Conservation (phyloP, 1,140 invertebrate species). For the Diachasmimorpha longicaudata region DNA sequence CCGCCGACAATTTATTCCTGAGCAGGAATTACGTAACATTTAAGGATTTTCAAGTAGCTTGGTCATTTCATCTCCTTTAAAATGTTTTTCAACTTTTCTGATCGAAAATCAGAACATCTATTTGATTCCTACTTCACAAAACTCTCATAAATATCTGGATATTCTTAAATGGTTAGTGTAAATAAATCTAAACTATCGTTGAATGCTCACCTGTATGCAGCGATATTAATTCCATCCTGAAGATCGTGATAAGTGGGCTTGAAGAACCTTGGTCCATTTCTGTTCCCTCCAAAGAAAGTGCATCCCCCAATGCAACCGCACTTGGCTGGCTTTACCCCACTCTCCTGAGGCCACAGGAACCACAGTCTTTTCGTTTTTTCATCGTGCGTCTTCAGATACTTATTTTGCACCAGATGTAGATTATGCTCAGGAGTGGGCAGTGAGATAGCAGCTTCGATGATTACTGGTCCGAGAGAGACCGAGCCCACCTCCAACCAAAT, state of each 20-base stretch:
- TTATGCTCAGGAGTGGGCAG: conserved; percentile 76
- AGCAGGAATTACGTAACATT: no score
- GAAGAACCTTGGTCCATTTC: conserved; percentile 86
- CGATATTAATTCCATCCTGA: conserved; percentile 82
- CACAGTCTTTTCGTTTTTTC: conserved; percentile 85
- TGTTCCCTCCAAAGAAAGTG: conserved; percentile 90
- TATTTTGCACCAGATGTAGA: conserved; percentile 79
- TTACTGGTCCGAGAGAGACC: conserved; percentile 86
- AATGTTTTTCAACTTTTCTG: no score
- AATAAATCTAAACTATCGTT: not conserved
- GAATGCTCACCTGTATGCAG: conserved; percentile 69
- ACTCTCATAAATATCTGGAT: no score
- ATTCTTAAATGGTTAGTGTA: no score
- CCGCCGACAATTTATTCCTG: no score
- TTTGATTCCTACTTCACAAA: no score
- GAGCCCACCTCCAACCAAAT: conserved; percentile 93
- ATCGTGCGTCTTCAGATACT: conserved; percentile 86
- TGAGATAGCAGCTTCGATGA: conserved; percentile 91
- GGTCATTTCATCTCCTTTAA: no score
- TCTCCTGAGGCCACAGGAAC: conserved; percentile 89
- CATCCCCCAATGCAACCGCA: conserved; percentile 97
- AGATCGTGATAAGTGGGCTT: conserved; percentile 82
- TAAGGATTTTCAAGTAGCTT: no score
- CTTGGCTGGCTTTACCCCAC: conserved; percentile 67
- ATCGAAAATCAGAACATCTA: no score